Evolutionary conservation across 2,797 vertebrate genomes (phyloP), one percentile per base, ranked within the genome.

Genomic region (Gymnodraco acuticeps): DNA sequence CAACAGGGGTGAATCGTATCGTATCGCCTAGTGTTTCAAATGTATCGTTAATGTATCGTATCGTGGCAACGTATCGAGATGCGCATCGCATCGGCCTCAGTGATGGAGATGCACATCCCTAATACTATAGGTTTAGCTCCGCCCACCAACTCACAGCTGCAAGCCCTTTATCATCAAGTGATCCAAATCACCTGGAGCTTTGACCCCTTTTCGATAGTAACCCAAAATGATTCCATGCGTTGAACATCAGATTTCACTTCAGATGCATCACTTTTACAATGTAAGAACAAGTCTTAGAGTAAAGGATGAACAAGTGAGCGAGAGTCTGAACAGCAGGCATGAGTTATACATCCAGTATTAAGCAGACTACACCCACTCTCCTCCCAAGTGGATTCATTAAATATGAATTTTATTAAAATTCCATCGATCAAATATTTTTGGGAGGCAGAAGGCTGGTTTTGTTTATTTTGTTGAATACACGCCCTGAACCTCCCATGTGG

Each of bases 91-190:
- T n/a, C n/a, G n/a, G n/a, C n/a, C n/a, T n/a, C n/a, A n/a, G n/a
- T n/a, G n/a, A n/a, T n/a, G n/a, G n/a, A n/a, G n/a, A n/a, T n/a
- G n/a, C n/a, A n/a, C n/a, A n/a, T n/a, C n/a, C n/a, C n/a, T n/a
- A n/a, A n/a, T n/a, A n/a, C n/a, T n/a, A n/a, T n/a, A n/a, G 33
- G 20, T 77, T 70, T 10, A 16, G 65, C 4, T 62, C 70, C 73
- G n/a, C 63, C 77, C 70, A 64, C 66, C 41, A 27, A 5, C 10
- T 20, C 63, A 71, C 77, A 82, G 84, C 79, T 86, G 84, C 69
- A 50, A 48, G 4, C 59, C 4, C 53, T 78, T 50, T 31, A 65
- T 62, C 73, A 46, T 56, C 2, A 50, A 20, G 2, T 23, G 15
- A 75, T 84, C 41, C 41, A 31, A 66, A 59, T 80, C 51, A 59